phyloP scores from a whole-genome alignment of 2,113 vertebrate species.

The Hypocryptadius cinnamomeus region DNA sequence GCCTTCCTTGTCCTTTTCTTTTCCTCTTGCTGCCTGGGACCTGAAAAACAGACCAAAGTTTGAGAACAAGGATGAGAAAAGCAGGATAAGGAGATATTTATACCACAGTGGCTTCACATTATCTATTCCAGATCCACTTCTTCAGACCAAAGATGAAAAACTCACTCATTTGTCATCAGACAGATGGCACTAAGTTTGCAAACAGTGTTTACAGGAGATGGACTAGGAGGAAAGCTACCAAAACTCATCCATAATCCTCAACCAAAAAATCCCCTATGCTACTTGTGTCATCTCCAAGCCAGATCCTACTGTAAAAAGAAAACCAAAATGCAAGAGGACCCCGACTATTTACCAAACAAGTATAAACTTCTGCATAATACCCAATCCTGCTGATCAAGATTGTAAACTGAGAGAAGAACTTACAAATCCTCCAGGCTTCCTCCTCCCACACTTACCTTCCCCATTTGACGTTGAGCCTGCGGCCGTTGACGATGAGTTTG shows the following conservation, averaged over 20 bases:
- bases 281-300: neutral
- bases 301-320: neutral
- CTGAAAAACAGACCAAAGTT: conserved; percentile 54
- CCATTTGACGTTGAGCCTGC: conserved; percentile 97
- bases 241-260: neutral
- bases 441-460: conserved; percentile 76
- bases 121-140: neutral
- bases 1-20: conserved; percentile 86
- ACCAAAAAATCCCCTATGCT: neutral
- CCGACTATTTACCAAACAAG: neutral
- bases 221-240: neutral
- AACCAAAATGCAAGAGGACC: neutral
- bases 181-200: neutral
- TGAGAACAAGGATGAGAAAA: neutral
- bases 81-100: neutral
- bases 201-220: neutral
- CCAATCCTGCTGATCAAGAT: neutral
- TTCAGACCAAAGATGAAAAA: neutral
- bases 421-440: neutral
- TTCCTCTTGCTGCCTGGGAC: conserved; percentile 90
- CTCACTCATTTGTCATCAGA: neutral
- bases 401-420: neutral
- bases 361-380: neutral
- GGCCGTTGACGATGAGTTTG: conserved; percentile 94
- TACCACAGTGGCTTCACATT: neutral